Evolutionary conservation across 2,888 invertebrate genomes (phyloP), one percentile per base, ranked within the genome.

Genomic region (Amphipoea lucens): DNA sequence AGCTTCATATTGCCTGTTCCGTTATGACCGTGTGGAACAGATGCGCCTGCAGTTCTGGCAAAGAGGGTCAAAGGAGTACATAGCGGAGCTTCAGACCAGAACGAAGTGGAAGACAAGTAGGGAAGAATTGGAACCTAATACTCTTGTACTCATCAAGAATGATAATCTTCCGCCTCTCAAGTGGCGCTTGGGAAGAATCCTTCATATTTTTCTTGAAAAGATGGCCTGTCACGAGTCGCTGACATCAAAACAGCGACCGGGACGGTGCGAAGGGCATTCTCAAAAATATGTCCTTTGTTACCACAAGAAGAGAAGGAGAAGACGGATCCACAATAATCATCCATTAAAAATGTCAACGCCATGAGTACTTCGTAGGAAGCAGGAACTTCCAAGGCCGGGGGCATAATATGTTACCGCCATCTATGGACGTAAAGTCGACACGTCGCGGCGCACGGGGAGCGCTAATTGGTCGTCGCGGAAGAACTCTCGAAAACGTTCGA

Each of bases 1-100:
- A 51, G 51, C 51, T 51, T 51, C 51, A 51, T 4, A 4, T 4
- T 1, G 51, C 51, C 17, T 51, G 17, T 51, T 5, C 51, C 51
- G 51, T 51, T 51, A 17, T 17, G 17, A 51, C 51, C 51, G 17
- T 5, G 51, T 51, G 14, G 51, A 51, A 17, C 14, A 51, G 17
- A 51, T 51, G 17, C 67, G 67, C 67, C 67, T 48, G n/a, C 67
- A 68, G 45, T 68, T 68, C 45, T 68, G 45, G 67, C 67, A 68
- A 17, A n/a, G 67, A 48, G 48, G 67, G 45, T 68, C 67, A 45
- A 68, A 68, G 17, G 67, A 68, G 17, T 48, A 68, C 7, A 67
- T 67, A 67, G n/a, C 67, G 14, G 67, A 45, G 45, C 67, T 68
- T 7, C 67, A 68, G 14, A 68, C 67, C 45, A 48, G 67, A 48